Conservation (phyloP, 2,888 invertebrate genomes). For the Nipponacmea schrenckii region DNA sequence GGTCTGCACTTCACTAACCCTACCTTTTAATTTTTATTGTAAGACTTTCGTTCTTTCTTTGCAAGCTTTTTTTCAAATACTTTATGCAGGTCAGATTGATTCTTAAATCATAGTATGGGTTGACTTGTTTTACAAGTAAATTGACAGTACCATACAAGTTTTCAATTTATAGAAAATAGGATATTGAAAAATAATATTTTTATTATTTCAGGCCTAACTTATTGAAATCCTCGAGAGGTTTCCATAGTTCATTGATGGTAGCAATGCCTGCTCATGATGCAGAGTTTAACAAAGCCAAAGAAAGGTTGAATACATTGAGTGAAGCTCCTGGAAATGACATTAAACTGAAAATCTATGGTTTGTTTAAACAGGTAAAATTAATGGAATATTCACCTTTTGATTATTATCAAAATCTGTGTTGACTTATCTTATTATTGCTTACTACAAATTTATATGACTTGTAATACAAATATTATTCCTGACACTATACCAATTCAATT, state of each 20-base stretch:
- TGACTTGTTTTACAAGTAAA: too few species aligned
- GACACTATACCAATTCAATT: too few species aligned
- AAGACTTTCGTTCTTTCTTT: too few species aligned
- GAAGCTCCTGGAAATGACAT: conserved; percentile 70
- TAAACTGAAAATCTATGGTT: conserved; percentile 71
- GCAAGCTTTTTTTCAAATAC: too few species aligned
- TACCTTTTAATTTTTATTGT: too few species aligned
- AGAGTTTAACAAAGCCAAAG: conserved; percentile 66
- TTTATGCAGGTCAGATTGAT: too few species aligned
- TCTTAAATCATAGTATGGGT: too few species aligned
- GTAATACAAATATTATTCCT: neutral
- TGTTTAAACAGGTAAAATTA: conserved; percentile 72
- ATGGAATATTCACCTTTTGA: neutral
- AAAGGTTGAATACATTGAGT: conserved; percentile 61
- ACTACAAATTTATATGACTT: neutral
- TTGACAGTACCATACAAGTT: too few species aligned
- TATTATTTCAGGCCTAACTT: neutral
- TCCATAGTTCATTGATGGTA: conserved; percentile 23
- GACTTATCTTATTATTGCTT: neutral
- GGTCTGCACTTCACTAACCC: too few species aligned
- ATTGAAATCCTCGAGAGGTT: conserved; percentile 11
- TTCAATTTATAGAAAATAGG: neutral
- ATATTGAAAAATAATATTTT: neutral
- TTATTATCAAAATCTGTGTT: conserved; percentile 1
- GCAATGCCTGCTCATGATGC: conserved; percentile 48